Conservation (phyloP, 2,888 invertebrate genomes). For the Drosophila borealis region DNA sequence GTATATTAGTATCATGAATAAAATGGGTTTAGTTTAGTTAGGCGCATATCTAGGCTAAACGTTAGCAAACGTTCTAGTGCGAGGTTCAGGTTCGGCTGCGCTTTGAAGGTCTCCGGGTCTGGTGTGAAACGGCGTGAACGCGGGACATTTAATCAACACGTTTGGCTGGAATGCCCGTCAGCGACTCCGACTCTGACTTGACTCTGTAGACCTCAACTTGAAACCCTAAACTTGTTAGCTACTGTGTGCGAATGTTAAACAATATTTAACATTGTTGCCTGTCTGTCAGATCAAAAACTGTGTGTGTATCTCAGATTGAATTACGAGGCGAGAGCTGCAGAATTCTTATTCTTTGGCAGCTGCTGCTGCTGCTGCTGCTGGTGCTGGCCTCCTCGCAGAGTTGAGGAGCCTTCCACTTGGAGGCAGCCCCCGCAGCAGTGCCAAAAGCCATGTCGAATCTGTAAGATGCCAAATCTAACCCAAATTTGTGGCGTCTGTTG, state of each 20-base stretch:
- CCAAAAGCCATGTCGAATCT: slow-evolving; percentile 31
- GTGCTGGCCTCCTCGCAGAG: neutral
- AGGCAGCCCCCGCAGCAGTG: slow-evolving; percentile 5
- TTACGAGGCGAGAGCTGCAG: slow-evolving; percentile 5
- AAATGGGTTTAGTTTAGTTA: neutral
- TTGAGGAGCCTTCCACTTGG: neutral
- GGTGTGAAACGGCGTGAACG: slow-evolving; percentile 20
- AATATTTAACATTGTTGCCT: slow-evolving; percentile 45
- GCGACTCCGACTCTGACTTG: slow-evolving; percentile 11
- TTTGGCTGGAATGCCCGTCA: slow-evolving; percentile 16
- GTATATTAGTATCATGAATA: too few species aligned
- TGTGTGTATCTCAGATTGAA: slow-evolving; percentile 11
- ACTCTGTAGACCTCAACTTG: slow-evolving; percentile 56
- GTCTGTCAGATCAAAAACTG: slow-evolving; percentile 10
- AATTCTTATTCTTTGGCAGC: slow-evolving; percentile 23
- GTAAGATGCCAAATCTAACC: slow-evolving; percentile 64
- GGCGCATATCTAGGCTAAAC: neutral
- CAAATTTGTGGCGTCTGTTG: slow-evolving; percentile 48
- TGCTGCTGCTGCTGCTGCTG: neutral
- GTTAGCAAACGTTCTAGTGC: neutral
- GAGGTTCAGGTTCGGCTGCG: slow-evolving; percentile 32
- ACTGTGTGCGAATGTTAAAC: slow-evolving; percentile 63
- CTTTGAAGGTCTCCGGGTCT: slow-evolving; percentile 40
- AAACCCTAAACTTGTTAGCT: slow-evolving; percentile 70
- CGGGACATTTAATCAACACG: slow-evolving; percentile 46